Evolutionary conservation across 2,797 vertebrate species (phyloP), one percentile per base, ranked within the genome.

Genomic region (Pyrocephalus nanus): DNA sequence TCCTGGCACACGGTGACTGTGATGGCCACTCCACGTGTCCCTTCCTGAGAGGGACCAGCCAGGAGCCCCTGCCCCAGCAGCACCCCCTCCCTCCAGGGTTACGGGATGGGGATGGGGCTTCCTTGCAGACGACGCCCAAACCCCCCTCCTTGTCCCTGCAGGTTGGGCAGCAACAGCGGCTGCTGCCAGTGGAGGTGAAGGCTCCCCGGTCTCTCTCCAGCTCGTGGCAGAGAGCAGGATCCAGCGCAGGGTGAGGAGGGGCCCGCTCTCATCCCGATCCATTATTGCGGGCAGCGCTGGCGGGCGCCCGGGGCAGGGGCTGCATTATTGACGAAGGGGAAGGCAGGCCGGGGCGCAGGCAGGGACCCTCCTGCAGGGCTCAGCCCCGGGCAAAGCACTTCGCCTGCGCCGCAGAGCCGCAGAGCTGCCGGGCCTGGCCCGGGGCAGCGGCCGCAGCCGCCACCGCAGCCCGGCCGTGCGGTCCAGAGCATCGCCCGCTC

Each of bases 311-410:
- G 90, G 90, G 84, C 91, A 75, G 42, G 3, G 77, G 21, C 29
- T 97, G 95, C 95, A 96, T 96, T 97, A 97, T 95, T 96, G 96
- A 97, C 58, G 93, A 96, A 58, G 76, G 48, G 20, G 34, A 42
- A 82, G 38, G 85, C 84, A 70, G 88, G 76, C 18, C 36, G n/a
- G 26, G n/a, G 36, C 20, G 61, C 66, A 29, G 76, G 79, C 86
- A 71, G 53, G 29, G 70, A 74, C 70, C 84, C 72, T 85, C 81
- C 61, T 23, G 45, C 90, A 58, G 65, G n/a, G 9, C 67, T 93
- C 86, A 90, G 97, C 94, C 97, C 80, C 96, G 42, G 97, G 97
- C 96, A 93, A 96, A 96, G 95, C 95, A 93, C 97, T 97, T 55
- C 80, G 65, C 92, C 75, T 16, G 51, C 19, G 27, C 93, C 83